Conservation (phyloP, 1,140 invertebrate genomes). For the Lysiphlebus fabarum region DNA sequence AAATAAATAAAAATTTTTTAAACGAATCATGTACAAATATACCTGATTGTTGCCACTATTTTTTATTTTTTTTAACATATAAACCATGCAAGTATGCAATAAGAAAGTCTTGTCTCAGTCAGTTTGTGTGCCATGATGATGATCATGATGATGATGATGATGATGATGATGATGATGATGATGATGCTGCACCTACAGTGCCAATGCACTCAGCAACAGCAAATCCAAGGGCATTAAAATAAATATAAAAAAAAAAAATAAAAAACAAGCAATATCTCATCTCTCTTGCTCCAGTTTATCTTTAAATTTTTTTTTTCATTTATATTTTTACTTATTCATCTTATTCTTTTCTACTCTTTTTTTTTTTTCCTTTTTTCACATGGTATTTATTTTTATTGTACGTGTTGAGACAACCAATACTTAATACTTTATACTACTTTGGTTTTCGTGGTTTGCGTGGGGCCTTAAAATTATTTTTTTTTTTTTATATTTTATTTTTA, state of each 20-base stretch:
- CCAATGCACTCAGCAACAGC: conserved; percentile 44
- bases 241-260: no score
- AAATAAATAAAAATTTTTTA: no score
- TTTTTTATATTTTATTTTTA: conserved; percentile 7
- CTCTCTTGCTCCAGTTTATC: conserved; percentile 4
- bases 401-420: no score
- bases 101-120: no score
- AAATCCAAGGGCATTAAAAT: conserved; percentile 35
- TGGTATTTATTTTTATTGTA: neutral
- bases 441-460: conserved; percentile 22
- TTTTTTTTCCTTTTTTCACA: conserved; percentile 1
- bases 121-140: neutral
- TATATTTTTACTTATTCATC: no score
- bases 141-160: neutral
- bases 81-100: no score
- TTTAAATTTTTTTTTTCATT: conserved; percentile 9
- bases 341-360: conserved; percentile 13
- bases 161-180: neutral
- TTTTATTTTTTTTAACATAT: no score
- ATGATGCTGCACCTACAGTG: conserved; percentile 24
- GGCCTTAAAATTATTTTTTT: conserved; percentile 19
- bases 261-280: neutral
- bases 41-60: no score
- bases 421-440: no score
- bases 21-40: no score